Conservation (phyloP, 2,888 invertebrate genomes). For the Caenorhabditis sp. region DNA sequence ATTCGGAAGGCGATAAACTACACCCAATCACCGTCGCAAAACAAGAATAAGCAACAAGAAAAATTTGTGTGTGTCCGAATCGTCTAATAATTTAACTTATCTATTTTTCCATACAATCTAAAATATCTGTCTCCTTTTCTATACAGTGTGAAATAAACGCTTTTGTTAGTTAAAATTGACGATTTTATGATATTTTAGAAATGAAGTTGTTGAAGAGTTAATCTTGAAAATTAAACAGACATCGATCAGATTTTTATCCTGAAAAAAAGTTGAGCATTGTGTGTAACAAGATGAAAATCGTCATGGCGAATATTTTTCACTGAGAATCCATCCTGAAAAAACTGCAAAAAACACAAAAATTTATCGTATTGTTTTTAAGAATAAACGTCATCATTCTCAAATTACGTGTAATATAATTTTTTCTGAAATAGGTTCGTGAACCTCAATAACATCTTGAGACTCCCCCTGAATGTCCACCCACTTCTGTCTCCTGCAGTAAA, state of each 20-base stretch:
- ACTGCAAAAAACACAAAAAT: too few relatives aligned
- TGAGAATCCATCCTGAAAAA: too few relatives aligned
- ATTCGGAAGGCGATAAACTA: constrained; percentile 28
- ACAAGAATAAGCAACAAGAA: neutral
- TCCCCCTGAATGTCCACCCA: neutral
- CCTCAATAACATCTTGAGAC: neutral
- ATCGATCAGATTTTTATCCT: too few relatives aligned
- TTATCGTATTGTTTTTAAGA: too few relatives aligned
- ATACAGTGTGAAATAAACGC: neutral
- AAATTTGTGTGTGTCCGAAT: neutral
- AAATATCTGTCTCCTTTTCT: neutral
- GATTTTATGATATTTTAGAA: too few relatives aligned
- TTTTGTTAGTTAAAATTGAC: neutral
- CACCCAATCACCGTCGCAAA: neutral
- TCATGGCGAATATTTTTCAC: too few relatives aligned
- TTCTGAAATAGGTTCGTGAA: neutral
- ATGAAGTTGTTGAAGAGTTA: too few relatives aligned
- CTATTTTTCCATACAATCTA: neutral
- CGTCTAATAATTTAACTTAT: neutral
- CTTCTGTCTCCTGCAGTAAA: neutral
- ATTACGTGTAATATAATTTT: neutral
- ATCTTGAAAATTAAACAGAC: too few relatives aligned
- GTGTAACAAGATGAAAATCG: too few relatives aligned
- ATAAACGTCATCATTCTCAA: neutral
- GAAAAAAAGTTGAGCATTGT: too few relatives aligned